A percentile compares a stretch with the other conserved stretches of the same genome.
Evolutionary conservation across 2,888 invertebrate species (phyloP).

Genomic region (Amiota mariae): DNA sequence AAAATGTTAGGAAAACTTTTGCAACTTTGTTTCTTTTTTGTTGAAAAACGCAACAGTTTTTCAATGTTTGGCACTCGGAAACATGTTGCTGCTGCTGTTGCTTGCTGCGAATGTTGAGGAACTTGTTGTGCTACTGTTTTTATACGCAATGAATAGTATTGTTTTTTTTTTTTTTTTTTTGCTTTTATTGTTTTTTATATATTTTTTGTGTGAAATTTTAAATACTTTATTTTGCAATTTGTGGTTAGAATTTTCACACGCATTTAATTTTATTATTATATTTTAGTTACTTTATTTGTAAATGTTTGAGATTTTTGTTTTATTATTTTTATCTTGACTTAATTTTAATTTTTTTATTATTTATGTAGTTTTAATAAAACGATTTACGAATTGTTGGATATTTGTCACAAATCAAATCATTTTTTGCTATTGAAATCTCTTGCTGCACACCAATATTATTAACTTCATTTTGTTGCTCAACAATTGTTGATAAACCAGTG

Average conservation of each 20-base stretch:
- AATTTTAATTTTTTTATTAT: not conserved
- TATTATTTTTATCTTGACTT: constrained; percentile 12
- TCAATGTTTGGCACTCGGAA: not conserved
- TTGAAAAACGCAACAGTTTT: constrained; percentile 13
- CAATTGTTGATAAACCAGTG: not conserved
- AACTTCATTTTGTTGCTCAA: not conserved
- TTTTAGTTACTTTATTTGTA: not conserved
- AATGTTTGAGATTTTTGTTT: not conserved
- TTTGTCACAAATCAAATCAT: constrained; percentile 2
- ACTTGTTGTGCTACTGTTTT: constrained; percentile 2
- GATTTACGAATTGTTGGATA: not conserved
- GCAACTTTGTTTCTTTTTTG: not conserved
- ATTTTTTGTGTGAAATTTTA: constrained; percentile 1
- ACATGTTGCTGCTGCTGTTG: constrained; percentile 13
- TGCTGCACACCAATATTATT: no score
- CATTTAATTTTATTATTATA: not conserved
- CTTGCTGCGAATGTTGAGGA: constrained; percentile 1
- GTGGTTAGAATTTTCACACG: not conserved
- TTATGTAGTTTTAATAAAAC: not conserved
- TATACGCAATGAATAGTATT: no score
- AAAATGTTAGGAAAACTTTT: not conserved
- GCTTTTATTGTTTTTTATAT: not conserved
- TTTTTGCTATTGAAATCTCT: not conserved
- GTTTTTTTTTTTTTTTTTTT: no score
- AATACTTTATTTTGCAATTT: not conserved